phyloP scores from a whole-genome alignment of 2,113 vertebrate genomes.

The Lates calcarifer region DNA sequence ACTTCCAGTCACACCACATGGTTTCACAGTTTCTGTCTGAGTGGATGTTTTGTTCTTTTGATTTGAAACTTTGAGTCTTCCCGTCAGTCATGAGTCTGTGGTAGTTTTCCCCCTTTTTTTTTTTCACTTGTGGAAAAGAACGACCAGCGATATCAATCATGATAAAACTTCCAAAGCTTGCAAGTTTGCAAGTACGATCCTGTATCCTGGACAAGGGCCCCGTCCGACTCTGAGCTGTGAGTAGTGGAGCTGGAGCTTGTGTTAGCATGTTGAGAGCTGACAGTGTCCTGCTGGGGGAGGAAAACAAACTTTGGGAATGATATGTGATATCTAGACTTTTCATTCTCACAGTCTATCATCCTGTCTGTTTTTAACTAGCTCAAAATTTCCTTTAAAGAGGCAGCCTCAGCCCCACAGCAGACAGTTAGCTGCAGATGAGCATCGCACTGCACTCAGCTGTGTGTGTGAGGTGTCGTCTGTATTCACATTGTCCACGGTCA shows the following conservation, averaged over 20 bases:
- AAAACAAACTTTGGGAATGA: constrained; percentile 57
- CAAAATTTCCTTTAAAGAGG: background rate
- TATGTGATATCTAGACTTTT: constrained; percentile 45
- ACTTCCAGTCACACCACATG: constrained; percentile 1
- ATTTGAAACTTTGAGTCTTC: constrained; percentile 14
- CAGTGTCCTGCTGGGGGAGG: constrained; percentile 55
- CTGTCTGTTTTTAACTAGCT: constrained; percentile 22
- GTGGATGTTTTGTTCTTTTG: background rate
- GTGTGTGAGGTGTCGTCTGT: constrained; percentile 8
- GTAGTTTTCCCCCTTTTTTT: background rate
- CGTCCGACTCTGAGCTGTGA: constrained; percentile 57
- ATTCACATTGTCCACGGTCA: constrained; percentile 3
- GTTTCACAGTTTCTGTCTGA: constrained; percentile 2
- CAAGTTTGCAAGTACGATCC: constrained; percentile 63
- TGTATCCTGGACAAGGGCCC: constrained; percentile 66
- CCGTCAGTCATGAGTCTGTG: background rate
- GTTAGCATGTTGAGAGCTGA: constrained; percentile 71
- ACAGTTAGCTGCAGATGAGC: background rate
- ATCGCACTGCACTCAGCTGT: background rate
- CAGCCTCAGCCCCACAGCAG: constrained; percentile 10
- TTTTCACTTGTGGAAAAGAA: constrained; percentile 44
- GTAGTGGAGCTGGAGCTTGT: constrained; percentile 68
- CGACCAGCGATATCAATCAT: constrained; percentile 39
- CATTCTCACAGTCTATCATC: constrained; percentile 36
- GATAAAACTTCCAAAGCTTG: constrained; percentile 40